These are phyloP conservation scores for Strigops habroptila DNA, from an alignment of 2,113 vertebrate species.

Conservation along the genomic window DNA sequence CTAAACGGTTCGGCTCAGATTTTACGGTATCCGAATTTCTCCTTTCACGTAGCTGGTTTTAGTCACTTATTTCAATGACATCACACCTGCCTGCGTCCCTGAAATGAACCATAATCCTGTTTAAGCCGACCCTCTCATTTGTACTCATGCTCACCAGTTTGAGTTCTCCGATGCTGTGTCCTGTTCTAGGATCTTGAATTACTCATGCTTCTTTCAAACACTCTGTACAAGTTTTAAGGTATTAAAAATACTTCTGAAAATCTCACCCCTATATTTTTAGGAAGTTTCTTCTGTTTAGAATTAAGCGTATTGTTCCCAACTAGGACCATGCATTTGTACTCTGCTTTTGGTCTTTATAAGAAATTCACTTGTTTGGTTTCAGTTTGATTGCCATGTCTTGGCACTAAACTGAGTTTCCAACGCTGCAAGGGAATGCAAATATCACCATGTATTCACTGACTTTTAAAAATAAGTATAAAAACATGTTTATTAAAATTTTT, in stretches of 20 bases:
- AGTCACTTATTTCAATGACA: not conserved
- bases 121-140: not conserved
- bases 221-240: not conserved
- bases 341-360: not conserved
- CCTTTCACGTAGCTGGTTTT: not conserved
- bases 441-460: not conserved
- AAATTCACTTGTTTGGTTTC: not conserved
- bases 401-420: not conserved
- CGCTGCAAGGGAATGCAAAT: not conserved
- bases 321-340: not conserved
- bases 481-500: conserved; percentile 33
- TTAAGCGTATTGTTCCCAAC: not conserved
- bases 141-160: not conserved
- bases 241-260: not conserved
- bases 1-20: not conserved
- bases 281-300: not conserved
- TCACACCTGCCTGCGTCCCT: not conserved
- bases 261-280: not conserved
- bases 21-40: not conserved
- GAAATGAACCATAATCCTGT: not conserved
- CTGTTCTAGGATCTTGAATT: not conserved
- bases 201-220: not conserved
- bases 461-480: conserved; percentile 37
- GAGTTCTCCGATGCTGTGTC: not conserved
- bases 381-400: not conserved